Conservation (phyloP, 2,113 vertebrate species). For the Pseudorectes ferrugineus region DNA sequence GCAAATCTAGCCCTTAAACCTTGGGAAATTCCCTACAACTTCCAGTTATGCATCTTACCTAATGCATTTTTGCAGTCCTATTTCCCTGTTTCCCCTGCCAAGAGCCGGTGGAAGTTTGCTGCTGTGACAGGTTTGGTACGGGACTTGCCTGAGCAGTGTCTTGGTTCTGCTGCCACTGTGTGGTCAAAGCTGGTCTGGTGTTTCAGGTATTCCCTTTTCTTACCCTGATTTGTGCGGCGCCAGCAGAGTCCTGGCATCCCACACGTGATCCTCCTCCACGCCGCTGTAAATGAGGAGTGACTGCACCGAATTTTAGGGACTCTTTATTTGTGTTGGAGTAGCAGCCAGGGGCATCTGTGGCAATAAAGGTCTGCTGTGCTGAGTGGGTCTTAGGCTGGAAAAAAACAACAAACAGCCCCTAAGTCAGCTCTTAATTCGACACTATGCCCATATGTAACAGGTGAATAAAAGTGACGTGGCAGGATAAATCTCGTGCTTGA, state of each 20-base stretch:
- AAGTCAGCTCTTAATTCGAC: neutral
- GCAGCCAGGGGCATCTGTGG: neutral
- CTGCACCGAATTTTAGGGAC: neutral
- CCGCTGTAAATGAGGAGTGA: neutral
- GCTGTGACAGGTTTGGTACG: neutral
- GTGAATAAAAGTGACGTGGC: neutral
- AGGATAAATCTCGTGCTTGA: neutral
- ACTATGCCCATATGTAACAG: neutral
- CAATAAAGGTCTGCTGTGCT: neutral
- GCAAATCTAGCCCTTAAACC: neutral
- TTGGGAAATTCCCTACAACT: neutral
- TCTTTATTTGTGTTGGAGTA: neutral
- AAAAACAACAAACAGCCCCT: neutral
- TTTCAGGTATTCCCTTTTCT: neutral
- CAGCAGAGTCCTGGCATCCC: neutral
- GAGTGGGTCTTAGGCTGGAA: neutral
- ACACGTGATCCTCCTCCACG: accelerated
- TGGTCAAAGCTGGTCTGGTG: constrained; percentile 22
- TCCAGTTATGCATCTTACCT: accelerated
- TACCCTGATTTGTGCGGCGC: accelerated
- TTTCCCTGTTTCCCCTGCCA: neutral
- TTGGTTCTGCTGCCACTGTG: constrained; percentile 67
- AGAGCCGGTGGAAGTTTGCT: neutral
- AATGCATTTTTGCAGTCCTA: accelerated
- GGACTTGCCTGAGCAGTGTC: neutral